Base-by-base conservation (phyloP, 2,797 vertebrate genomes). In the Mergus octosetaceus region DNA sequence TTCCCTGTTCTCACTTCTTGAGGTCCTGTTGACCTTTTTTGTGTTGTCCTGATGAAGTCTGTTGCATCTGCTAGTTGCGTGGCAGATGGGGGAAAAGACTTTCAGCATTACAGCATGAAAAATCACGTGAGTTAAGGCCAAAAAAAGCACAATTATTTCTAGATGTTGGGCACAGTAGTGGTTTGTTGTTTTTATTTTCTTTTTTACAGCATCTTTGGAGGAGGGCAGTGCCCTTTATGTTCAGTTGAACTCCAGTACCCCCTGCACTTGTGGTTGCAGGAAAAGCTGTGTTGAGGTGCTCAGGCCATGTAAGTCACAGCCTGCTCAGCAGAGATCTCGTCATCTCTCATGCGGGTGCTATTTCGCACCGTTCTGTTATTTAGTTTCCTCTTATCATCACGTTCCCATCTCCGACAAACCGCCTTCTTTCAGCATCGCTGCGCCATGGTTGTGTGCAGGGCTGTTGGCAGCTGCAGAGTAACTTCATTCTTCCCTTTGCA, bases 291-390 rank as follows among this genome's bases (percentile, higher is more conserved):
- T 53, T 73, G 64, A 51, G 49, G 13, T 77, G 19, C 39, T 68
- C 58, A 22, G 25, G 27, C 24, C 8, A 15, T 21, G 16, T 41
- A 54, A 14, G 24, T 0, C 0, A 9, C 41, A 38, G 49, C n/a
- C 21, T 0, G 0, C 56, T 66, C 22, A 12, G 49, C 62, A 41
- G 38, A 38, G 17, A 45, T 58, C 6, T 5, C 5, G 1, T 65
- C 38, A 5, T 28, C 18, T 72, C 74, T 96, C n/a, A 10, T 2
- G 5, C 62, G 54, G 30, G 14, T 54, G 73, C 73, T 0, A 0
- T 65, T 78, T 81, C 73, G 69, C 86, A 32, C 75, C 24, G 7
- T 71, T 68, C 28, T 70, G 62, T 68, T 25, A 8, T 62, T 45
- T 51, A 27, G 20, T 71, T 85, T 83, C 22, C 18, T 70, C 17